Percentiles rank a stretch among this genome's conserved stretches.
phyloP scores from a whole-genome alignment of 2,888 invertebrate genomes.

The Apomyelois bistriatella region DNA sequence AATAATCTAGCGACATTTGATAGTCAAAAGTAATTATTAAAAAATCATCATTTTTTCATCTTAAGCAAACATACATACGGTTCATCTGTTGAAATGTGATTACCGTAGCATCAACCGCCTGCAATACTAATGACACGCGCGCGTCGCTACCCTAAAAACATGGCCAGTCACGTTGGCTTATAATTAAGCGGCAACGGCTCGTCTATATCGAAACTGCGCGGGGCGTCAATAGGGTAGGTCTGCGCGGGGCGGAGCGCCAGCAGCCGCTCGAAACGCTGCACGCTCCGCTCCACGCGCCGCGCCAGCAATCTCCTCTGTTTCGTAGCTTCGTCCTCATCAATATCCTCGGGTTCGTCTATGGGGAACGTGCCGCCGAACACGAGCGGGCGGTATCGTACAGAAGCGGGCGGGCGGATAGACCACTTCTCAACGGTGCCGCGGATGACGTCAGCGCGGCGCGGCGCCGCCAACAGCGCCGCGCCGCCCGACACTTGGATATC shows the following conservation, averaged over 20 bases:
- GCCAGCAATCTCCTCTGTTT: background rate
- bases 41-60: too few species aligned
- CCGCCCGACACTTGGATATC: slow-evolving; percentile 18
- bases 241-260: slow-evolving; percentile 39
- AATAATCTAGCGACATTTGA: too few species aligned
- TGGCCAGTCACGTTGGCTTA: background rate
- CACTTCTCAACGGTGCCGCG: slow-evolving; percentile 83
- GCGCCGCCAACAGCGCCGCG: slow-evolving; percentile 15
- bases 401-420: slow-evolving; percentile 54
- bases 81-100: too few species aligned
- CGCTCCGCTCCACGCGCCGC: slow-evolving; percentile 62
- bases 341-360: slow-evolving; percentile 79
- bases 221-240: slow-evolving; percentile 41
- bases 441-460: slow-evolving; percentile 71
- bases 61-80: too few species aligned
- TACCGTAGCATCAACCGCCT: too few species aligned
- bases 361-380: slow-evolving; percentile 93
- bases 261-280: slow-evolving; percentile 62
- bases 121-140: too few species aligned
- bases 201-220: slow-evolving; percentile 80
- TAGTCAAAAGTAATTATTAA: too few species aligned
- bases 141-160: background rate
- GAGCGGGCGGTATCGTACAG: slow-evolving; percentile 79
- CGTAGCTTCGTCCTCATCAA: too few species aligned
- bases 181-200: slow-evolving; percentile 46